phyloP scores from a whole-genome alignment of 2,888 invertebrate genomes.

The Sceliomorpha sp. region DNA sequence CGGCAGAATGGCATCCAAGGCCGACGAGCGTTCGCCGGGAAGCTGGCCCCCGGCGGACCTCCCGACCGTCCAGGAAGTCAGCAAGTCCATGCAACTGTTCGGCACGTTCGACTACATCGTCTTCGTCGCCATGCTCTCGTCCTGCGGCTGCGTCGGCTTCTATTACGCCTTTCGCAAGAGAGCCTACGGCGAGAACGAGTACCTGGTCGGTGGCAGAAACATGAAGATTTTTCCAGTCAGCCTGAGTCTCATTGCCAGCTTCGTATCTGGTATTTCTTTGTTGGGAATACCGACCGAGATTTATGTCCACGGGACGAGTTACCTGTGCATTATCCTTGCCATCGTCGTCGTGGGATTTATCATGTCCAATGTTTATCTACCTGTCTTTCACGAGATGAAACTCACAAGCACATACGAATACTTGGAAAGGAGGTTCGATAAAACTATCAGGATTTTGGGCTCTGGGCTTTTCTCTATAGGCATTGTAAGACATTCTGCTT shows the following conservation, averaged over 20 bases:
- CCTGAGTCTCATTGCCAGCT: conserved; percentile 92
- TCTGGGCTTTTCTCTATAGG: conserved; percentile 86
- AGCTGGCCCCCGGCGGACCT: conserved; percentile 59
- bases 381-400: conserved; percentile 87
- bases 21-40: conserved; percentile 58
- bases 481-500: conserved; percentile 82
- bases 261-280: conserved; percentile 89
- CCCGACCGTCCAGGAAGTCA: conserved; percentile 81
- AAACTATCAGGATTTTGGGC: conserved; percentile 86
- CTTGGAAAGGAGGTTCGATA: conserved; percentile 87
- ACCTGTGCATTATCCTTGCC: conserved; percentile 84
- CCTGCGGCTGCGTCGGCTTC: conserved; percentile 90
- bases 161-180: conserved; percentile 89
- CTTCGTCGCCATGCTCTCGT: conserved; percentile 87
- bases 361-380: conserved; percentile 86
- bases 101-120: conserved; percentile 89
- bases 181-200: conserved; percentile 84
- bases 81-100: conserved; percentile 84
- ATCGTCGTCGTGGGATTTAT: conserved; percentile 85
- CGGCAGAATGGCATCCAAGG: conserved; percentile 61
- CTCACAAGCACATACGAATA: conserved; percentile 92
- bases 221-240: conserved; percentile 92
- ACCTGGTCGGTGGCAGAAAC: conserved; percentile 89
- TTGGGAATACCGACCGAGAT: conserved; percentile 90
- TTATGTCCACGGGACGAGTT: conserved; percentile 90